These are phyloP conservation scores for Anoplophora glabripennis DNA, from an alignment of 1,140 invertebrate genomes.

Conservation along the genomic window DNA sequence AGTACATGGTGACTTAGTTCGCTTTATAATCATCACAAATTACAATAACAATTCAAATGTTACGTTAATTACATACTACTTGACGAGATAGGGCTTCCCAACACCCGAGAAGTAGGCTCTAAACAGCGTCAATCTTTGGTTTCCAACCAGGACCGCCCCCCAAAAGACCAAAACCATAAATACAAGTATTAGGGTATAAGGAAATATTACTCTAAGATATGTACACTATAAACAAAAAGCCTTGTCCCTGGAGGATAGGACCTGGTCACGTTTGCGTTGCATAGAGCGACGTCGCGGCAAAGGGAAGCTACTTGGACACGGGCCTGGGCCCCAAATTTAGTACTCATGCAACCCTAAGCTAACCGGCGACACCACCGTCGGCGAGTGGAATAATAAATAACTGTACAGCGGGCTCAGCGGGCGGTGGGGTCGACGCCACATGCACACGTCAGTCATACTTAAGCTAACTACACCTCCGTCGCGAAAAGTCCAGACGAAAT, in stretches of 20 bases:
- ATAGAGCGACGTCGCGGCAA: constrained; percentile 27
- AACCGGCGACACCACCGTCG: constrained; percentile 27
- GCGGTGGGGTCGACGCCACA: constrained; percentile 25
- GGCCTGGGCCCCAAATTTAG: constrained; percentile 16
- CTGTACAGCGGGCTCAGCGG: constrained; percentile 31
- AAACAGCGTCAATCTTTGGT: constrained; percentile 44
- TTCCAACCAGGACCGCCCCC: constrained; percentile 27
- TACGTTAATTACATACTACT: constrained; percentile 39
- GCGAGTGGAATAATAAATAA: constrained; percentile 37
- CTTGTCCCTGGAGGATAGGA: constrained; percentile 30
- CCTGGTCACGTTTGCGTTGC: constrained; percentile 31
- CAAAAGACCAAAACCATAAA: constrained; percentile 20
- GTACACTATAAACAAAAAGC: constrained; percentile 38
- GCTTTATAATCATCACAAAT: constrained; percentile 45
- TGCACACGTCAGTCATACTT: constrained; percentile 34
- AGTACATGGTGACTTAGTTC: constrained; percentile 46
- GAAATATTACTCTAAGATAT: constrained; percentile 26
- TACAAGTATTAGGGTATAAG: constrained; percentile 17
- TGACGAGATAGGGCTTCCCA: constrained; percentile 29
- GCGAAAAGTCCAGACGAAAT: constrained; percentile 56
- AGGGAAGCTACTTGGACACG: constrained; percentile 31
- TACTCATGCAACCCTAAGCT: constrained; percentile 37
- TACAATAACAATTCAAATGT: constrained; percentile 36
- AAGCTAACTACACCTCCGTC: constrained; percentile 59
- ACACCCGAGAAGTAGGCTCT: constrained; percentile 32